Conservation (phyloP, 2,888 invertebrate genomes). For the Tetramorium bicarinatum region DNA sequence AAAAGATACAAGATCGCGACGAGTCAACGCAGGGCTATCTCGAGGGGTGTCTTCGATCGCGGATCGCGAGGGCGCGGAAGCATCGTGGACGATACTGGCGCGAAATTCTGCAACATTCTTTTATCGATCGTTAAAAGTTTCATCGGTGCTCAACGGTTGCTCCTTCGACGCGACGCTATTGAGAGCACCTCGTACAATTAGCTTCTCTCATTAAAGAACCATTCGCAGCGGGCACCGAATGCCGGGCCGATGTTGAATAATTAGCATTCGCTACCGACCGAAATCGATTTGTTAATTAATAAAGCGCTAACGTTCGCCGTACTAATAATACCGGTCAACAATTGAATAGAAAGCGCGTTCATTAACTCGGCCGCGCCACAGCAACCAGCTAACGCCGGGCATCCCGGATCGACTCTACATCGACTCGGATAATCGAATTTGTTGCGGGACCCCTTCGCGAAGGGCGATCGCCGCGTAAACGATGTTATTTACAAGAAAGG, state of each 20-base stretch:
- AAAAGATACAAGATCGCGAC: neutral
- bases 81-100: constrained; percentile 25
- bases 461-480: constrained; percentile 27
- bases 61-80: neutral
- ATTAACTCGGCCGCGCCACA: constrained; percentile 69
- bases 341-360: constrained; percentile 76
- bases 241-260: constrained; percentile 72
- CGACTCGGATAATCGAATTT: constrained; percentile 70
- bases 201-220: constrained; percentile 71
- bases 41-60: neutral
- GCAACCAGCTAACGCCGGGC: constrained; percentile 71
- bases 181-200: constrained; percentile 56
- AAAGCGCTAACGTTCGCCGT: constrained; percentile 73
- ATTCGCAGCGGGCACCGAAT: constrained; percentile 70
- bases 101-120: constrained; percentile 51
- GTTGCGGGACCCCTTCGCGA: constrained; percentile 5
- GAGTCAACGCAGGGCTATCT: neutral
- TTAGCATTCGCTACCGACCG: constrained; percentile 71
- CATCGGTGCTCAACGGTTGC: constrained; percentile 33
- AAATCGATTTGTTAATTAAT: constrained; percentile 77
- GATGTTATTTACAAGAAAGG: constrained; percentile 39
- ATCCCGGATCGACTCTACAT: constrained; percentile 67
- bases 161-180: constrained; percentile 49
- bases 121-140: constrained; percentile 56
- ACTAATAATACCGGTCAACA: constrained; percentile 75